A percentile compares a stretch with the other conserved stretches of the same genome.
phyloP scores from a whole-genome alignment of 2,888 invertebrate genomes.

The Eupithecia pulchellata region DNA sequence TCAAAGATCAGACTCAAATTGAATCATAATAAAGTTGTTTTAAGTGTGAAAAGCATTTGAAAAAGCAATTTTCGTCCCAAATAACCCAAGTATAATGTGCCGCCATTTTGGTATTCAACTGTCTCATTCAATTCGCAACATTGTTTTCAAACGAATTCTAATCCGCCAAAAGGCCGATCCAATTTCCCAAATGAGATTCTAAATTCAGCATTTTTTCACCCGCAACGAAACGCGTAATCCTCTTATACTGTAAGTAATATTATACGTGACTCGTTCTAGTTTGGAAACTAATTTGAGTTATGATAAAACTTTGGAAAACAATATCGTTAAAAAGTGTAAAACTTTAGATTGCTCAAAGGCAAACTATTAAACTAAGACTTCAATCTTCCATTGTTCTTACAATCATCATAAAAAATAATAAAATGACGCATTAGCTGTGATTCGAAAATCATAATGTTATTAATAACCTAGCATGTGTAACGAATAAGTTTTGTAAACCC shows the following conservation, averaged over 20 bases:
- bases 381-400: neutral
- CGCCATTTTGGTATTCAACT: slow-evolving; percentile 27
- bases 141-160: slow-evolving; percentile 45
- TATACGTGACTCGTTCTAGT: slow-evolving; percentile 62
- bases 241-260: slow-evolving; percentile 60
- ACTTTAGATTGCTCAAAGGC: neutral
- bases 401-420: neutral
- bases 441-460: neutral
- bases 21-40: slow-evolving; percentile 9
- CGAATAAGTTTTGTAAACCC: no score
- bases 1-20: neutral
- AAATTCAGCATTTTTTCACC: slow-evolving; percentile 43
- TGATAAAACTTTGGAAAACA: slow-evolving; percentile 22
- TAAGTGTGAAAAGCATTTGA: slow-evolving; percentile 14
- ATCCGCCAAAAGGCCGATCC: slow-evolving; percentile 42
- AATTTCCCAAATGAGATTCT: slow-evolving; percentile 47
- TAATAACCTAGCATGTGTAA: neutral
- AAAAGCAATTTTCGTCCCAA: slow-evolving; percentile 12
- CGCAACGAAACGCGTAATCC: slow-evolving; percentile 38
- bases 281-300: slow-evolving; percentile 50
- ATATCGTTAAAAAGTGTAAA: neutral
- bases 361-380: neutral
- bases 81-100: slow-evolving; percentile 12
- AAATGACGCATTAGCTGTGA: neutral
- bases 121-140: slow-evolving; percentile 38